Evolutionary conservation across 2,113 vertebrate species (phyloP).

Genomic region (Amphiprion ocellaris): DNA sequence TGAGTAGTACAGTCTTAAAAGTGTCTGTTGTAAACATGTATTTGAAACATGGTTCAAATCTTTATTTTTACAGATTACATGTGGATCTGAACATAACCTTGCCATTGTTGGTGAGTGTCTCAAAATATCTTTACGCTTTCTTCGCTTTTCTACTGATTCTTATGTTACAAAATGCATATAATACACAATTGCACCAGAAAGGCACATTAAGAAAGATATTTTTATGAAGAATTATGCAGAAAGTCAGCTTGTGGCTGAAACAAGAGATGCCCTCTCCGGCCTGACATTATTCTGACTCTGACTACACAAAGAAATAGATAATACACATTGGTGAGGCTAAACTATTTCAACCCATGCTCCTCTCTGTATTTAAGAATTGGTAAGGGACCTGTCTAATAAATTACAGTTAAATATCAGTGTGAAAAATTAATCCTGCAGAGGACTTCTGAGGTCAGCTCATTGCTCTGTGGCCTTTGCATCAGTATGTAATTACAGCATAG

Average conservation of each 20-base stretch:
- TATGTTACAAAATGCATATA: background rate
- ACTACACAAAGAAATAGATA: constrained; percentile 27
- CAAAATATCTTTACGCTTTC: background rate
- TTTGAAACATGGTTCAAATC: constrained; percentile 14
- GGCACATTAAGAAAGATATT: background rate
- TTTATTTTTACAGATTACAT: constrained; percentile 86
- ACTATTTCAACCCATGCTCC: constrained; percentile 23
- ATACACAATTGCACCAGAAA: constrained; percentile 9
- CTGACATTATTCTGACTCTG: constrained; percentile 23
- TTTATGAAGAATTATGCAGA: constrained; percentile 25
- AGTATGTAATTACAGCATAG: constrained; percentile 74
- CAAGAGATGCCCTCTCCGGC: constrained; percentile 20
- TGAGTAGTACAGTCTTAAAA: constrained; percentile 11
- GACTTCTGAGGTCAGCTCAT: constrained; percentile 67
- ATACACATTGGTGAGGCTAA: constrained; percentile 28
- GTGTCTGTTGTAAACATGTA: constrained; percentile 13
- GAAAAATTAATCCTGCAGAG: constrained; percentile 62
- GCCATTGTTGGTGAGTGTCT: constrained; percentile 91
- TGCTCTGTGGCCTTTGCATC: constrained; percentile 64
- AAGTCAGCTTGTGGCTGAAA: constrained; percentile 35
- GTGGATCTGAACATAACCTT: constrained; percentile 97
- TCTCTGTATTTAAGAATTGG: constrained; percentile 12
- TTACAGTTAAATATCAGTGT: constrained; percentile 52
- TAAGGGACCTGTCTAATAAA: constrained; percentile 33
- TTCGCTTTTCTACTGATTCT: background rate